Percentiles rank a stretch among this genome's conserved stretches.
These are phyloP conservation scores for Philereme vetulata DNA, from an alignment of 2,888 invertebrate genomes.

Conservation along the genomic window DNA sequence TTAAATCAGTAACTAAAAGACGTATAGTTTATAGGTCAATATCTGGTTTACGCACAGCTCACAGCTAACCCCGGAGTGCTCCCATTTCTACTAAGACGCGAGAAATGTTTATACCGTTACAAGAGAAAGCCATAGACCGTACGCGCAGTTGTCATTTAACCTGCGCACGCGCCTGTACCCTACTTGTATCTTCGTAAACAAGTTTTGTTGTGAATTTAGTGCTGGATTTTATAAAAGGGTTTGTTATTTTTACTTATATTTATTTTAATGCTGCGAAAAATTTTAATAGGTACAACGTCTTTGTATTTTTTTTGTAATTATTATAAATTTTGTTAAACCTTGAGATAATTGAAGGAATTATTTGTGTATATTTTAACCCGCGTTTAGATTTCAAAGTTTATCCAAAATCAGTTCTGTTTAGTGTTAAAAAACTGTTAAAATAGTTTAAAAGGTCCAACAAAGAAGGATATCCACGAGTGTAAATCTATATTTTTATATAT, in stretches of 20 bases:
- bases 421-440: too few species aligned
- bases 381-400: too few species aligned
- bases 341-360: too few species aligned
- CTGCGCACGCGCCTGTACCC: conserved; percentile 33
- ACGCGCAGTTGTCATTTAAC: conserved; percentile 43
- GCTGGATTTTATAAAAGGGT: conserved; percentile 15
- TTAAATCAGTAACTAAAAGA: too few species aligned
- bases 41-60: not conserved
- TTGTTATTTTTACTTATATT: conserved; percentile 8
- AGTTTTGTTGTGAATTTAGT: conserved; percentile 7
- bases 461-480: too few species aligned
- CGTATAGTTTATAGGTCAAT: too few species aligned
- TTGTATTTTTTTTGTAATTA: not conserved
- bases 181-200: conserved; percentile 5
- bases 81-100: conserved; percentile 43
- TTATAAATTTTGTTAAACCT: not conserved
- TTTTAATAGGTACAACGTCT: not conserved
- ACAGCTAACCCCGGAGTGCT: conserved; percentile 25
- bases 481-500: too few species aligned
- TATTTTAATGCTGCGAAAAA: not conserved
- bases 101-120: conserved; percentile 60
- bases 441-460: too few species aligned
- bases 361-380: too few species aligned
- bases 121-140: conserved; percentile 67
- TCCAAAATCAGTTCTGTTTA: too few species aligned